phyloP scores from a whole-genome alignment of 2,797 vertebrate species.

The Coracias cyanogaster region DNA sequence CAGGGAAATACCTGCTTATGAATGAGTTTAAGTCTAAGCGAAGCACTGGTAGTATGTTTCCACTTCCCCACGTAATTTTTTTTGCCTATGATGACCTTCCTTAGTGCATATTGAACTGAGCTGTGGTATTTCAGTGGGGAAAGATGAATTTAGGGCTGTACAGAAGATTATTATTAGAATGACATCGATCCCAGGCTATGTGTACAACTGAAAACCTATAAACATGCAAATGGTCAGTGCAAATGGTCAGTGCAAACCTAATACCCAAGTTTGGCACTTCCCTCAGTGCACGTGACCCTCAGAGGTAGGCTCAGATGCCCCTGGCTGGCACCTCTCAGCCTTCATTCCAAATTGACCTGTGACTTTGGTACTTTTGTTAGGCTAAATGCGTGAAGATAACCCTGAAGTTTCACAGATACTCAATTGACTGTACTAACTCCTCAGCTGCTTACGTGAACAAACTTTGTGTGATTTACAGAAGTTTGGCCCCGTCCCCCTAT shows the following conservation, averaged over 20 bases:
- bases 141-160: not conserved
- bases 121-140: conserved; percentile 14
- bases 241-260: not conserved
- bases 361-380: not conserved
- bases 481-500: not conserved
- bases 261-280: not conserved
- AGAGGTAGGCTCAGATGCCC: not conserved
- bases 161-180: conserved; percentile 20
- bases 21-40: not conserved
- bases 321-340: not conserved
- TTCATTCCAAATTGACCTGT: not conserved
- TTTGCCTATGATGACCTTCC: not conserved
- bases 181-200: not conserved
- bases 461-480: not conserved
- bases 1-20: not conserved
- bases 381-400: not conserved
- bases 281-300: not conserved
- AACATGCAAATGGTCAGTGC: not conserved
- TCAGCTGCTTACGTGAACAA: not conserved
- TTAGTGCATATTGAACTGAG: not conserved
- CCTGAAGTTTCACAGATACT: not conserved
- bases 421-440: not conserved
- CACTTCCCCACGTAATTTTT: not conserved
- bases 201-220: not conserved
- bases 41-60: not conserved